Conservation (phyloP, 2,113 vertebrate species). For the Syrmaticus mikado region DNA sequence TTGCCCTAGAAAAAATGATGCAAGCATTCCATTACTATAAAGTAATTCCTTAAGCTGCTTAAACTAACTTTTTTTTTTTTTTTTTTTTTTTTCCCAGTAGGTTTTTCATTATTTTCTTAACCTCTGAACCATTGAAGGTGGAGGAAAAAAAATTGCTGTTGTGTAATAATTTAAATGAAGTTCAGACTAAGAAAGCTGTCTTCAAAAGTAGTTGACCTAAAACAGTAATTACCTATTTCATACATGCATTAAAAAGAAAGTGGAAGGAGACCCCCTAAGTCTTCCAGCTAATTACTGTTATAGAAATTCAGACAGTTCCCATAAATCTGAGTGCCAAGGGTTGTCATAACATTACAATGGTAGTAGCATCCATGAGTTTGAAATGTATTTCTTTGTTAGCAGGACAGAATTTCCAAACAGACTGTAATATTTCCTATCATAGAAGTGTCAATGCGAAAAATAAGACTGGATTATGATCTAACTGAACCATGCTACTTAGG, state of each 20-base stretch:
- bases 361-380: not conserved
- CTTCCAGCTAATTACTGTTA: slow-evolving; percentile 20
- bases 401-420: slow-evolving; percentile 12
- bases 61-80: not conserved
- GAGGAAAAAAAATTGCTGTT: not conserved
- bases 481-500: not conserved
- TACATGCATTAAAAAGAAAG: not conserved
- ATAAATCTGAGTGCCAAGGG: slow-evolving; percentile 58
- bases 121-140: not conserved
- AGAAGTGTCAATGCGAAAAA: not conserved
- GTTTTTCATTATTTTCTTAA: not conserved
- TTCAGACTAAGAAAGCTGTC: not conserved
- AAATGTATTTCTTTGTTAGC: slow-evolving; percentile 12
- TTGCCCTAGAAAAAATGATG: not conserved
- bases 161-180: not conserved
- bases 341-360: slow-evolving; percentile 20
- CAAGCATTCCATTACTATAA: not conserved
- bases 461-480: slow-evolving; percentile 16
- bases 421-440: not conserved
- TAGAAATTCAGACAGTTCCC: not conserved
- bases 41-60: not conserved
- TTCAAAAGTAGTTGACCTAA: not conserved
- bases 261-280: not conserved
- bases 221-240: not conserved
- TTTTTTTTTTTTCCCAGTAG: not conserved